Percentiles rank a stretch among this genome's conserved stretches.
phyloP scores from a whole-genome alignment of 1,140 invertebrate species.

The Cylas formicarius region DNA sequence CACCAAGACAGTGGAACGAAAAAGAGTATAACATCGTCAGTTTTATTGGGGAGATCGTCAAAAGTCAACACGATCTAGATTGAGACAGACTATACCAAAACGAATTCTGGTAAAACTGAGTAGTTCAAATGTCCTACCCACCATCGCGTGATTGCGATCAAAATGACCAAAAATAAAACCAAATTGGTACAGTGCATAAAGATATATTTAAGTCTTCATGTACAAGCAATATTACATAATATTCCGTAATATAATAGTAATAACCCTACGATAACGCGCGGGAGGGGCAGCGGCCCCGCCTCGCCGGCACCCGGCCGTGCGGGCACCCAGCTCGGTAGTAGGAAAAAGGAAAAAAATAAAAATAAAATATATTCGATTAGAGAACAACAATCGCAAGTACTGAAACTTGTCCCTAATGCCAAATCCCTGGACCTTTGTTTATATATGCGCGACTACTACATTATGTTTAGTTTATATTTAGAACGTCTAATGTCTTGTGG shows the following conservation, averaged over 20 bases:
- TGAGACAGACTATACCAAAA: no score
- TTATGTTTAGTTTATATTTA: slow-evolving; percentile 32
- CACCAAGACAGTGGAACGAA: no score
- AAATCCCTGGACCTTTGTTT: slow-evolving; percentile 34
- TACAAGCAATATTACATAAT: slow-evolving; percentile 48
- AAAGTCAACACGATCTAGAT: no score
- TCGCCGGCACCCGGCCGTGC: slow-evolving; percentile 14
- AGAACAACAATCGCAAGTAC: slow-evolving; percentile 38
- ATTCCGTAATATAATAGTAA: slow-evolving; percentile 41
- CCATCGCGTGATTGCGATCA: no score
- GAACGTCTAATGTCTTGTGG: slow-evolving; percentile 14
- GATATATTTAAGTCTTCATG: slow-evolving; percentile 48
- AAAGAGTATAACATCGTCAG: no score
- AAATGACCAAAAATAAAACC: slow-evolving; percentile 10
- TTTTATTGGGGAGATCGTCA: no score
- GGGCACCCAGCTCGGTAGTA: slow-evolving; percentile 32
- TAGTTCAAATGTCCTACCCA: no score
- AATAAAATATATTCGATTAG: slow-evolving; percentile 38
- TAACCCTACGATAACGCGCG: slow-evolving; percentile 38
- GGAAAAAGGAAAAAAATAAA: slow-evolving; percentile 26
- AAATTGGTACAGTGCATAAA: slow-evolving; percentile 41
- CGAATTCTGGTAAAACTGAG: no score
- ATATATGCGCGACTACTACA: slow-evolving; percentile 40
- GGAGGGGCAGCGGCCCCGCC: slow-evolving; percentile 32
- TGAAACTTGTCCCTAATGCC: slow-evolving; percentile 36